Conservation (phyloP, 92 coral and sea anemone genomes). For the Isaurus tuberculatus region DNA sequence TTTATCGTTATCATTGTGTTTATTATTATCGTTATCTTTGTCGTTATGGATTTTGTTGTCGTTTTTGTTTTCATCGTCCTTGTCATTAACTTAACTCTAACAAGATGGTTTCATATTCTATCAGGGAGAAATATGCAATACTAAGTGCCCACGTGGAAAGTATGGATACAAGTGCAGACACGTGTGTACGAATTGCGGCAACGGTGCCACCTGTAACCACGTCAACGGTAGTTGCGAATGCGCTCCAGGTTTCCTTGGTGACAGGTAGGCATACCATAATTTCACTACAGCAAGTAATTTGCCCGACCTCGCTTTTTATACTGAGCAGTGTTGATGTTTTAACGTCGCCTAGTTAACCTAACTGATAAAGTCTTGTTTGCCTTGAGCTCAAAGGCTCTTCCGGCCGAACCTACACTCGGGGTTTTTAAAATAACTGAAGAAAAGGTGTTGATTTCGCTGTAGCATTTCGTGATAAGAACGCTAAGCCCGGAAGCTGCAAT, state of each 20-base stretch:
- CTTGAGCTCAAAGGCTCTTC: no score
- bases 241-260: conserved; percentile 82
- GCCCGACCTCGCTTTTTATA: no score
- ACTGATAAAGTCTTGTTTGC: no score
- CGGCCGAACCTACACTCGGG: no score
- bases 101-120: neutral
- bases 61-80: neutral
- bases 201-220: conserved; percentile 88
- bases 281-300: no score
- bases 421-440: no score
- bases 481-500: no score
- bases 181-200: conserved; percentile 77
- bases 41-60: neutral
- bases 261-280: conserved; percentile 52
- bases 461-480: no score
- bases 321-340: no score
- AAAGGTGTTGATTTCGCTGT: no score
- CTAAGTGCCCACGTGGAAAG: conserved; percentile 77
- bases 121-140: conserved; percentile 82
- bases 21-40: neutral
- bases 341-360: no score
- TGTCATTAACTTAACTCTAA: neutral
- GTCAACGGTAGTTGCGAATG: conserved; percentile 86
- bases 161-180: conserved; percentile 79
- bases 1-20: no score